Evolutionary conservation across 2,113 vertebrate genomes (phyloP).

Genomic region (Pleuronectes platessa): DNA sequence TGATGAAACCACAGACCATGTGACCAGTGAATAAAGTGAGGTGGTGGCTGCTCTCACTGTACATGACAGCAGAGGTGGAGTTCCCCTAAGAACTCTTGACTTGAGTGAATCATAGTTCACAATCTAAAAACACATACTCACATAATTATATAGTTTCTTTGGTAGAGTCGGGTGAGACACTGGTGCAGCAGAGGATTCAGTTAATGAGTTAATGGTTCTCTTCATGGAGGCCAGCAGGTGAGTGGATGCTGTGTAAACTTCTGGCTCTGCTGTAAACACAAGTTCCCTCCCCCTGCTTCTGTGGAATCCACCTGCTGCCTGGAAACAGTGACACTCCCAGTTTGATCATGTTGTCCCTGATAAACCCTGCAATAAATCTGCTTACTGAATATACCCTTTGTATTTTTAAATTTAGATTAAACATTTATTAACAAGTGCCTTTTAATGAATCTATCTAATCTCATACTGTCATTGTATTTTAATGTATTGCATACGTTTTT

Average conservation of each 20-base stretch:
- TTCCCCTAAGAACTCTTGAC: neutral
- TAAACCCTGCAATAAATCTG: neutral
- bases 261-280: conserved; percentile 19
- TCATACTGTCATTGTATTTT: too few species aligned
- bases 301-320: conserved; percentile 35
- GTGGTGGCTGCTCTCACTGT: neutral
- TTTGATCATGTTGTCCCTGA: conserved; percentile 6
- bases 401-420: too few species aligned
- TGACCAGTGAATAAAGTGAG: conserved; percentile 27
- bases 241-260: conserved; percentile 9
- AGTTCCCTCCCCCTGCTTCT: neutral
- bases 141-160: neutral
- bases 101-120: neutral
- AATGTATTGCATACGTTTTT: too few species aligned
- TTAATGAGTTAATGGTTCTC: neutral
- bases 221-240: neutral
- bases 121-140: neutral
- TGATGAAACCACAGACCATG: conserved; percentile 43
- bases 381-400: neutral
- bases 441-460: too few species aligned
- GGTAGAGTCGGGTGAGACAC: neutral
- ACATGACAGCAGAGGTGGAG: neutral
- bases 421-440: too few species aligned
- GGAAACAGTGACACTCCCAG: conserved; percentile 47
- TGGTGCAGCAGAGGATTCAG: neutral